phyloP scores from a whole-genome alignment of 1,140 invertebrate species.

The Sogatella furcifera region DNA sequence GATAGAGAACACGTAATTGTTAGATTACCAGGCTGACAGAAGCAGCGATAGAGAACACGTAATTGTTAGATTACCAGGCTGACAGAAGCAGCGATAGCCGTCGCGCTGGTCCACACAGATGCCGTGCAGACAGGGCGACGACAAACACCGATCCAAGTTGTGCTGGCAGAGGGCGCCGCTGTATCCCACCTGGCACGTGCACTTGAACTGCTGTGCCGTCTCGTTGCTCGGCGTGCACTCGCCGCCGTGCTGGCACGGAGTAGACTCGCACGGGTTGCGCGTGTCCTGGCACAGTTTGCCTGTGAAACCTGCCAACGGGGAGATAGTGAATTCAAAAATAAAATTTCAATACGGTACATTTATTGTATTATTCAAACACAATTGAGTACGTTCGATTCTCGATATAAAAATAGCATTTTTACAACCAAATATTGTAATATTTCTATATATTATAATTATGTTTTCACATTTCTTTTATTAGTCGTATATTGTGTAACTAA shows the following conservation, averaged over 20 bases:
- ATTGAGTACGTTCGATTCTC: too few relatives aligned
- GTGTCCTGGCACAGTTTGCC: conserved; percentile 90
- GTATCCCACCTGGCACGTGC: conserved; percentile 71
- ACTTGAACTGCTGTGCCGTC: conserved; percentile 88
- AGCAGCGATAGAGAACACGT: background rate
- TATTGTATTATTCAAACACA: too few relatives aligned
- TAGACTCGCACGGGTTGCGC: conserved; percentile 86
- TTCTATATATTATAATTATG: too few relatives aligned
- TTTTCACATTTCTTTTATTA: too few relatives aligned
- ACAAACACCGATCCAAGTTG: conserved; percentile 33
- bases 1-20: too few relatives aligned
- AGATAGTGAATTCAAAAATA: too few relatives aligned
- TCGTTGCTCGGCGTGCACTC: conserved; percentile 49
- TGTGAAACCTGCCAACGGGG: conserved; percentile 30
- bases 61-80: conserved; percentile 29
- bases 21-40: too few relatives aligned
- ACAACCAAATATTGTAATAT: too few relatives aligned
- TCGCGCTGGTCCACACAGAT: conserved; percentile 35
- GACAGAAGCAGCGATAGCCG: conserved; percentile 35
- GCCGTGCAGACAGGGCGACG: conserved; percentile 36
- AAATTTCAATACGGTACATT: too few relatives aligned
- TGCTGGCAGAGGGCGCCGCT: conserved; percentile 44
- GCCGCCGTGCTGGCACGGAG: conserved; percentile 90
- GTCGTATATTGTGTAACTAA: too few relatives aligned
- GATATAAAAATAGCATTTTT: too few relatives aligned